Base-by-base conservation (phyloP, 2,888 invertebrate genomes). In the Rhabditophanes sp. region DNA sequence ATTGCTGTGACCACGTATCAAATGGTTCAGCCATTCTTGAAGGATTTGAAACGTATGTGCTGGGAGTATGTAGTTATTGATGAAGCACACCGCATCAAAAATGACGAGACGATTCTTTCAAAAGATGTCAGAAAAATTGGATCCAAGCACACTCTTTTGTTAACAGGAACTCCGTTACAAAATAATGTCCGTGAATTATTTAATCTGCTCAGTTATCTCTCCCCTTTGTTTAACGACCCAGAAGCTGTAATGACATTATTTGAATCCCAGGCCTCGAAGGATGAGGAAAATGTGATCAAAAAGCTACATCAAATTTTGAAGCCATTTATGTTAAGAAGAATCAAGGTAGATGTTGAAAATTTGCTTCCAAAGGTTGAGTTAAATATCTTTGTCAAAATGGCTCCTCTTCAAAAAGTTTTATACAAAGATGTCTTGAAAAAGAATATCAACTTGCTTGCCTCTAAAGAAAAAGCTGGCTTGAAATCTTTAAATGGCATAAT, bases 31-130 rank as follows among this genome's bases (percentile, higher is more conserved):
- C 77, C 82, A 51, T 90, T 93, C 66, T 84, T 84, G 68, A 79
- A 84, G 1, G 84, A 85, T 1, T 83, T 99, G 64, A 90, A 90
- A 66, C 93, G 93, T 67, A 88, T 93, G 66, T 85, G 82, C 55
- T 96, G 93, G 93, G 75, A 87, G 33, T 99, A 96, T 67, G 79
- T 99, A 78, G 83, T 93, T n/a, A 96, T 96, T 51, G 96, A 96
- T 65, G 96, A 99, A 68, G 96, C 96, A 14, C 96, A 99, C 70
- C 76, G 96, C 41, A 93, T 96, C 51, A 96, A 96, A 69, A 96
- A 96, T 69, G 96, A 96, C 67, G 93, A 99, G 68, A 90, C 88
- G 0, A 96, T 93, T 61, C 66, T 96, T 0, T 90, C 90, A 0
- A 90, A 93, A 70, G 80, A 90, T 63, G 75, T 96, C 3, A 74